A percentile compares a stretch with the other conserved stretches of the same genome.
These are phyloP conservation scores for Pycnomerus fuliginosus DNA, from an alignment of 2,888 invertebrate species.

Conservation along the genomic window DNA sequence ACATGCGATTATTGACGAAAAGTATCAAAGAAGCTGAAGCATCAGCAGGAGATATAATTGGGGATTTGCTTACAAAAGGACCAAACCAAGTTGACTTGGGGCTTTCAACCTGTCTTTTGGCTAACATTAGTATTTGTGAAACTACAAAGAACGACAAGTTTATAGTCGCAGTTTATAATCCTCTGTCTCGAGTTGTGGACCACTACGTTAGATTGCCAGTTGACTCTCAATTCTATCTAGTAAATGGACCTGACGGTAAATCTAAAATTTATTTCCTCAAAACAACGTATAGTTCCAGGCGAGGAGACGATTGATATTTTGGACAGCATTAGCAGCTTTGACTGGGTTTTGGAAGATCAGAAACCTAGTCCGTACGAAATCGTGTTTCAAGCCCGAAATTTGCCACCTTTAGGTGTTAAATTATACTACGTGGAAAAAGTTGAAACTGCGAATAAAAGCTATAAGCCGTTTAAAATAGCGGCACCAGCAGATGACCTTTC, in stretches of 20 bases:
- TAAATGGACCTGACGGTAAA: constrained; percentile 62
- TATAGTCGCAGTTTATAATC: constrained; percentile 77
- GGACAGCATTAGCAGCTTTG: constrained; percentile 16
- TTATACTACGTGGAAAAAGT: constrained; percentile 58
- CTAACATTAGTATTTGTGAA: constrained; percentile 75
- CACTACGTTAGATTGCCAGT: constrained; percentile 68
- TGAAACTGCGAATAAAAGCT: constrained; percentile 25
- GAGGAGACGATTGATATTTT: constrained; percentile 22
- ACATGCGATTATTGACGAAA: constrained; percentile 68
- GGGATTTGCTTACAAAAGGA: constrained; percentile 2
- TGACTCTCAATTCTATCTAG: constrained; percentile 55
- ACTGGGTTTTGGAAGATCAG: constrained; percentile 6
- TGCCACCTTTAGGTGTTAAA: constrained; percentile 69
- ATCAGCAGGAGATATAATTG: constrained; percentile 11
- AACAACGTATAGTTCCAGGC: constrained; percentile 32
- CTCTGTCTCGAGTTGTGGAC: constrained; percentile 62
- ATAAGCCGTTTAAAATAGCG: constrained; percentile 2
- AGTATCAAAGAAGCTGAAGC: constrained; percentile 61
- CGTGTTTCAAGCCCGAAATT: constrained; percentile 63
- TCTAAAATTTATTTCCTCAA: constrained; percentile 3
- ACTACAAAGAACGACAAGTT: constrained; percentile 59
- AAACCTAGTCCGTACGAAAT: constrained; percentile 57
- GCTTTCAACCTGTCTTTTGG: constrained; percentile 59
- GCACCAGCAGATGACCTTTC: neutral
- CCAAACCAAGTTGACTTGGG: constrained; percentile 16